Evolutionary conservation across 1,140 invertebrate species (phyloP).

Genomic region (Listronotus bonariensis): DNA sequence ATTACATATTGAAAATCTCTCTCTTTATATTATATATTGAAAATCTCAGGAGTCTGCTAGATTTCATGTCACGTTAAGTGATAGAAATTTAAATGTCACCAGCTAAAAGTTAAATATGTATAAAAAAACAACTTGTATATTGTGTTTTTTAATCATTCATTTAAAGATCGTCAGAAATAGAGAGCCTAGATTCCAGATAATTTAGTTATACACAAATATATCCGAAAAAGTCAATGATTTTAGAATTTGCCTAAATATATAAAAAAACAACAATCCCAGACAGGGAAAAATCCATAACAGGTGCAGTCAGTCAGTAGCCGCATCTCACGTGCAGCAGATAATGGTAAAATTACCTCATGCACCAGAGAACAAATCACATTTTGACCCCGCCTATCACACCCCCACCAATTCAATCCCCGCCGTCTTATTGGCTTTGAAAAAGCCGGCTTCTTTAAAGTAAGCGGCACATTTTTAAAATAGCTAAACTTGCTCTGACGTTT

Average conservation of each 20-base stretch:
- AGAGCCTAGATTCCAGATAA: too few relatives aligned
- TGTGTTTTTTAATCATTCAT: too few relatives aligned
- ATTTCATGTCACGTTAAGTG: too few relatives aligned
- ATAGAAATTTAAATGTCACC: too few relatives aligned
- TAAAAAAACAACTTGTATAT: too few relatives aligned
- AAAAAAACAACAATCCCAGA: neutral
- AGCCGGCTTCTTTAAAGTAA: neutral
- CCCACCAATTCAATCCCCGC: constrained; percentile 13
- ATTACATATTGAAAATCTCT: too few relatives aligned
- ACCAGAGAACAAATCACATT: constrained; percentile 32
- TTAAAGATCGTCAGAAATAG: too few relatives aligned
- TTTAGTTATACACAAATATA: too few relatives aligned
- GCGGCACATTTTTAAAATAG: constrained; percentile 10
- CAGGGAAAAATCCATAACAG: neutral
- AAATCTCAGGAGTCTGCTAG: too few relatives aligned
- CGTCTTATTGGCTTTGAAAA: constrained; percentile 16
- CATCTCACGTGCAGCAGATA: constrained; percentile 14
- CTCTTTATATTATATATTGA: too few relatives aligned
- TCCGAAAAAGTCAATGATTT: too few relatives aligned
- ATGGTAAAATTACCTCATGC: constrained; percentile 22
- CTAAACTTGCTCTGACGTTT: neutral
- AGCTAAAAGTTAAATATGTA: too few relatives aligned
- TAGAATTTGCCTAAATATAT: neutral
- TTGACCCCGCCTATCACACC: constrained; percentile 22
- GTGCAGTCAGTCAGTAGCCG: neutral